Evolutionary conservation across 1,140 invertebrate genomes (phyloP).

Genomic region (Hylaeus anthracinus): DNA sequence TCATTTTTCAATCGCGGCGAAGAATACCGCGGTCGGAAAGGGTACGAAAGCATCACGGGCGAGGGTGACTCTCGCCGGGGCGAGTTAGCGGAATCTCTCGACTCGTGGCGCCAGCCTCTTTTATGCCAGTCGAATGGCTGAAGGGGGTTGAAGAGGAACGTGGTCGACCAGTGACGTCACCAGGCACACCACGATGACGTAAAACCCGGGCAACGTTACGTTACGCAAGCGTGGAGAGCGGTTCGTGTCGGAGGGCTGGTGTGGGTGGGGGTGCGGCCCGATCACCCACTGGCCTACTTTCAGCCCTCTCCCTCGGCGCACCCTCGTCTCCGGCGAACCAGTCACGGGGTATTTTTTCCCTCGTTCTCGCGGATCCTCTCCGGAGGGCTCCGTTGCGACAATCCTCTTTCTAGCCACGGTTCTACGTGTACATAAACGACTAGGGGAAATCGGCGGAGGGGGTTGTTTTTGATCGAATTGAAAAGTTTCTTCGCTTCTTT

Average conservation of each 20-base stretch:
- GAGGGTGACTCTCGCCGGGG: not conserved
- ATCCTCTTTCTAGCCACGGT: not conserved
- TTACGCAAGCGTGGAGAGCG: slow-evolving; percentile 70
- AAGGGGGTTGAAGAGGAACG: not conserved
- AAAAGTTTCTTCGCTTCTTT: not conserved
- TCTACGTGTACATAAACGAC: not conserved
- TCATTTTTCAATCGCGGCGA: slow-evolving; percentile 9
- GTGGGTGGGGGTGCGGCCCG: slow-evolving; percentile 59
- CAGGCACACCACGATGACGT: slow-evolving; percentile 60
- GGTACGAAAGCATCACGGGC: not conserved
- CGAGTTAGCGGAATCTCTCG: slow-evolving; percentile 2
- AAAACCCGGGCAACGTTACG: slow-evolving; percentile 67
- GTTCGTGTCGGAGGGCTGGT: not conserved
- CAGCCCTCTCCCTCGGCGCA: not conserved
- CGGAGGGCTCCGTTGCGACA: slow-evolving; percentile 1
- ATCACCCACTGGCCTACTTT: slow-evolving; percentile 76
- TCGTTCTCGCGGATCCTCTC: not conserved
- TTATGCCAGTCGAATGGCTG: slow-evolving; percentile 1
- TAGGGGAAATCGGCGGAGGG: not conserved
- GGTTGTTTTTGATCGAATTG: not conserved
- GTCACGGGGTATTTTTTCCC: slow-evolving; percentile 9
- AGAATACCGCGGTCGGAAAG: slow-evolving; percentile 11
- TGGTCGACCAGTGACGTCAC: slow-evolving; percentile 53
- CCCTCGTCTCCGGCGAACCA: not conserved
- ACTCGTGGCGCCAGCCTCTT: slow-evolving; percentile 33